Evolutionary conservation across 2,888 invertebrate species (phyloP), one percentile per base, ranked within the genome.

Genomic region (Chromoteleia sp.): DNA sequence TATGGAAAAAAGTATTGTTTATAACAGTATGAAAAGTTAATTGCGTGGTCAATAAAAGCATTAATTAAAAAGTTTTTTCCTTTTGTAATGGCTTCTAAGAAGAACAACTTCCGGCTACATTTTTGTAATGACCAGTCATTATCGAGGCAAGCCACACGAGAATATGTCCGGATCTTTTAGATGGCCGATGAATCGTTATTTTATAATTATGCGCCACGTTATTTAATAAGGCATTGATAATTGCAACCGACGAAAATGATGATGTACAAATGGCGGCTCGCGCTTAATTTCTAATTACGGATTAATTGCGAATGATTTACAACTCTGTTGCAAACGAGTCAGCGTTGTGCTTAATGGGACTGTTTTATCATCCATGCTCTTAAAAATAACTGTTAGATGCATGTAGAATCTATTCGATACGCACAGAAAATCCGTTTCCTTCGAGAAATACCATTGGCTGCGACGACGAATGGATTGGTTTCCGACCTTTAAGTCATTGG

Each of bases 111-210:
- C 67, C 67, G 36, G 67, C 17, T 41, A 12, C 4, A 67, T 67
- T 67, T 67, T 67, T 52, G 52, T 52, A 41, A 67, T 17, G 67
- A 67, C 33, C 39, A 15, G 41, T 67, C 52, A 67, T 67, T 52
- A 67, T 29, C 25, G 21, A 33, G 63, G 0, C 48, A 33, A 39
- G 2, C n/a, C n/a, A n/a, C n/a, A n/a, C n/a, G n/a, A n/a, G n/a
- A 17, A 41, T 14, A 41, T 21, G 50, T 50, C 50, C 15, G 29
- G 29, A 17, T 50, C 29, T 39, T 58, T 58, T 39, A 14, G 39
- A 58, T 41, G 17, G 25, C 39, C 21, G 39, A 58, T 58, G 58
- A 50, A 58, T 58, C 39, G 58, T 33, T 54, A 33, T 17, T 33
- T 33, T n/a, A n/a, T 54, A 33, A 65, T 65, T 65, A 50, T 50